A percentile compares a stretch with the other conserved stretches of the same genome.
phyloP scores from a whole-genome alignment of 2,113 vertebrate species.

The Speoplatyrhinus poulsoni region DNA sequence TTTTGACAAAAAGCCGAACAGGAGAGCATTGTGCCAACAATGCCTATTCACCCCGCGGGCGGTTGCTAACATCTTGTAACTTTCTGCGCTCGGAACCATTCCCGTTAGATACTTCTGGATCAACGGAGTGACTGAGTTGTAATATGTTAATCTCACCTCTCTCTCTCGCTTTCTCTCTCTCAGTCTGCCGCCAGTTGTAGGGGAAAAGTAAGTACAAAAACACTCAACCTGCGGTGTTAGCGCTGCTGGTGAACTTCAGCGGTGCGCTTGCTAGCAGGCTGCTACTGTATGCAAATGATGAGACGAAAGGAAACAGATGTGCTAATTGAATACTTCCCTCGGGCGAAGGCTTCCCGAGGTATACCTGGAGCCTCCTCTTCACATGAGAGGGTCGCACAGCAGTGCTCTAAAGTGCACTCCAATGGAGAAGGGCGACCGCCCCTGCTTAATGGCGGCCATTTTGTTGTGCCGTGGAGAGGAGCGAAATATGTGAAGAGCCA shows the following conservation, averaged over 20 bases:
- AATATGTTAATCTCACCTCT: constrained; percentile 46
- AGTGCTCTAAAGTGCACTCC: constrained; percentile 65
- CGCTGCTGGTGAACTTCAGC: constrained; percentile 56
- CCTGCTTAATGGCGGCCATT: constrained; percentile 63
- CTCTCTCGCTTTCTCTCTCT: constrained; percentile 3
- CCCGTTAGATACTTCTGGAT: constrained; percentile 47
- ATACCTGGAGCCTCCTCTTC: constrained; percentile 52
- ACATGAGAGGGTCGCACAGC: constrained; percentile 24
- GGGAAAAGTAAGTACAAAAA: constrained; percentile 9
- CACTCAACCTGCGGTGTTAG: constrained; percentile 34
- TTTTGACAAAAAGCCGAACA: constrained; percentile 65
- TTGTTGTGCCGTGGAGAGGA: constrained; percentile 45
- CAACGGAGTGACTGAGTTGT: constrained; percentile 29
- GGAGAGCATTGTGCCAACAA: constrained; percentile 63
- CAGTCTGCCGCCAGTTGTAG: constrained; percentile 19
- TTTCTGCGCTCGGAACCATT: constrained; percentile 58
- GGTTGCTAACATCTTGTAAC: constrained; percentile 61
- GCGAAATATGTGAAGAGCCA: constrained; percentile 51
- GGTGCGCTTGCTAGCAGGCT: constrained; percentile 22
- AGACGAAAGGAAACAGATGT: constrained; percentile 74
- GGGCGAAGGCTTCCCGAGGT: constrained; percentile 47
- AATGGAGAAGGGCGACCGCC: constrained; percentile 52
- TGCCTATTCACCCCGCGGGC: constrained; percentile 36
- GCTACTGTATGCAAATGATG: constrained; percentile 64
- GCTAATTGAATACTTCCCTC: constrained; percentile 64